Conservation (phyloP, 2,113 vertebrate genomes). For the Excalfactoria chinensis region DNA sequence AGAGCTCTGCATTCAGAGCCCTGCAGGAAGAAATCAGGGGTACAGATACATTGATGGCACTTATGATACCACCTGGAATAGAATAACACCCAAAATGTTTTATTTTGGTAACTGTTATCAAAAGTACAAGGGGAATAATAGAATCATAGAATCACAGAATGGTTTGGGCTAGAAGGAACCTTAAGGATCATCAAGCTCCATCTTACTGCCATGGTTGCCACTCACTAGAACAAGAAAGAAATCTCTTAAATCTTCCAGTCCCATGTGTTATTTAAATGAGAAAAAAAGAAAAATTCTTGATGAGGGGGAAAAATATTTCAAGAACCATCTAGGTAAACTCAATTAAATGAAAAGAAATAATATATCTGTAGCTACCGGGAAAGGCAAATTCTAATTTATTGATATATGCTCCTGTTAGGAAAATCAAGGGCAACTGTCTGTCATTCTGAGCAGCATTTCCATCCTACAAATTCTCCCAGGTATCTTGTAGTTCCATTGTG, state of each 20-base stretch:
- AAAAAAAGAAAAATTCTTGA: not conserved
- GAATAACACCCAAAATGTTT: not conserved
- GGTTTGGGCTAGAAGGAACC: not conserved
- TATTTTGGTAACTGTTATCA: not conserved
- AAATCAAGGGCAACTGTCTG: not conserved
- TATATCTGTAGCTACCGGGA: not conserved
- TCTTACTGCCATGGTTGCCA: not conserved
- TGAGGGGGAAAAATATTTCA: not conserved
- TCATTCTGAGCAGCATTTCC: not conserved
- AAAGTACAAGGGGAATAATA: not conserved
- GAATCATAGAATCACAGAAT: not conserved
- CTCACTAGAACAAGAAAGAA: not conserved
- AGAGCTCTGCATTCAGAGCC: not conserved
- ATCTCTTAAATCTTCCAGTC: not conserved
- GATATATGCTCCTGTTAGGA: not conserved
- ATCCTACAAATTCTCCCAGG: not conserved
- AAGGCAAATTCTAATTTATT: not conserved
- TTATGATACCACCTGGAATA: not conserved
- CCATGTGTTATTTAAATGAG: not conserved
- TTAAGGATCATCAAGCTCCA: not conserved
- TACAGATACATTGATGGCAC: not conserved
- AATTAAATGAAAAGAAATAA: not conserved
- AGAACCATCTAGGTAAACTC: not conserved
- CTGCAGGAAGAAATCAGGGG: not conserved
- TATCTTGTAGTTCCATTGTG: fast-evolving